Base-by-base conservation (phyloP, 92 coral and sea anemone species). In the Plumapathes pennacea region DNA sequence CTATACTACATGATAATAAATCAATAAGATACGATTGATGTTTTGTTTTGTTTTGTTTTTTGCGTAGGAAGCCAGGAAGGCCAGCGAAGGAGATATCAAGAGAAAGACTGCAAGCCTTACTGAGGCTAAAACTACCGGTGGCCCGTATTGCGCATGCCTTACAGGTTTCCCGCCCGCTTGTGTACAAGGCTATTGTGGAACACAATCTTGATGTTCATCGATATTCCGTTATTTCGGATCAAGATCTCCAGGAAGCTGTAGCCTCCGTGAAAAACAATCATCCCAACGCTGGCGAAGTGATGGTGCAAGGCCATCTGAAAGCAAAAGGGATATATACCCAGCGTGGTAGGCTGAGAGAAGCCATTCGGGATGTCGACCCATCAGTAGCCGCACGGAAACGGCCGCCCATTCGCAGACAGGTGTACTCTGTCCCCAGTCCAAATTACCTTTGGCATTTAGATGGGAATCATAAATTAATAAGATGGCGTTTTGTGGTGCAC, bases 401-500 rank as follows among this genome's bases (percentile, higher is more conserved):
- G 34, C 53, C 74, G 5, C 63, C 54, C 6, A 53, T 67, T 39
- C 39, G 64, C 20, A 43, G 63, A 32, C 58, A 63, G 25, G 55
- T 67, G 36, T 67, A 67, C 38, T 38, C 54, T 15, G 57, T 52
- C 6, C 74, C 54, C 39, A 38, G 74, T 30, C 51, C 64, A 29
- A 67, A 67, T 25, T 53, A 59, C 42, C 12, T 42, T 5, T 64
- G 60, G 72, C 72, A 64, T 37, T 48, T 50, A 1, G 60, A 64
- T 48, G 72, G 72, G 20, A 64, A 64, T 32, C 72, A 64, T 24
- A 65, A 65, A 32, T 31, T 65, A 26, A 33, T 67, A 10, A 38
- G 74, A 27, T 67, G 74, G 74, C 64, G 74, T 36, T 33, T 67
- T 4, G 74, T 67, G 22, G 10, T 67, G 26, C 74, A 67, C 24